A percentile compares a stretch with the other conserved stretches of the same genome.
Evolutionary conservation across 2,113 vertebrate species (phyloP).

Genomic region (Varanus salvator): DNA sequence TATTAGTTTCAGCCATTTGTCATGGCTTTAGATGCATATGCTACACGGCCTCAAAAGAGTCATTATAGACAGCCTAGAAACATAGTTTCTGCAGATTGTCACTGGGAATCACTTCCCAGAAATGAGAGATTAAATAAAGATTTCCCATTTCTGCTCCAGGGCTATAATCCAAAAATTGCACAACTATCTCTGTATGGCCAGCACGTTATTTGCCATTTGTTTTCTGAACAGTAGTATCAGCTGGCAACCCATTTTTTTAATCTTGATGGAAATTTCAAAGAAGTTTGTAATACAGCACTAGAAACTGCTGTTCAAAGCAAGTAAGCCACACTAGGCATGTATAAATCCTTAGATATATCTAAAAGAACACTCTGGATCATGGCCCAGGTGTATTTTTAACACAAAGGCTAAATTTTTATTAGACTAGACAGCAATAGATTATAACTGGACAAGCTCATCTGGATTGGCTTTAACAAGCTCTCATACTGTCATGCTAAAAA

Average conservation of each 20-base stretch:
- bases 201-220: not conserved
- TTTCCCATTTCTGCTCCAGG: not conserved
- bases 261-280: not conserved
- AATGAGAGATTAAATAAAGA: not conserved
- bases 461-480: not conserved
- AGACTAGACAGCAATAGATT: slow-evolving; percentile 9
- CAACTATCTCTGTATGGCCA: not conserved
- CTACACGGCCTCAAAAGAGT: not conserved
- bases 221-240: slow-evolving; percentile 1
- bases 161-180: not conserved
- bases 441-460: not conserved
- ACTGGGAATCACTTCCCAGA: not conserved
- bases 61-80: not conserved
- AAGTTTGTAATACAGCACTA: not conserved
- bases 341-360: not conserved
- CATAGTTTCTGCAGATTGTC: not conserved
- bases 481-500: not conserved
- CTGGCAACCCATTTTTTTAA: not conserved
- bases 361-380: slow-evolving; percentile 9
- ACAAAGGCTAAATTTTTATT: slow-evolving; percentile 5
- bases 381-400: slow-evolving; percentile 6
- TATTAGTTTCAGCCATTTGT: not conserved
- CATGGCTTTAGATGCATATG: not conserved
- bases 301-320: not conserved
- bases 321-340: not conserved